phyloP scores from a whole-genome alignment of 2,113 vertebrate species.

The Varanus komodoensis region DNA sequence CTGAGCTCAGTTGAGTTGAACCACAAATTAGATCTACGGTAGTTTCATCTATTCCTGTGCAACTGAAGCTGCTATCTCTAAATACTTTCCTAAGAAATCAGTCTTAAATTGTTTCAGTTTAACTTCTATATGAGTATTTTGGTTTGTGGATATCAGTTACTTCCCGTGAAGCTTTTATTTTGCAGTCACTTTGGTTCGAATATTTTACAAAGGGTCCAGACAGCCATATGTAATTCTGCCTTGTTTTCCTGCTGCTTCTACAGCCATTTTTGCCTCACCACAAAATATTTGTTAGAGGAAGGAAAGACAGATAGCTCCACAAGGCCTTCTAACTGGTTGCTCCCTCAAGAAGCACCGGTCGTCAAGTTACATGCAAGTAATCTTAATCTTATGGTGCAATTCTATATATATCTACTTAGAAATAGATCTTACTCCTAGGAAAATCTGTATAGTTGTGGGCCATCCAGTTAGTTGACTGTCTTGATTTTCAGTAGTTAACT shows the following conservation, averaged over 20 bases:
- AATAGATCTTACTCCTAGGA: too few species aligned
- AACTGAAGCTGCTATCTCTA: background rate
- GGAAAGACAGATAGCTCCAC: background rate
- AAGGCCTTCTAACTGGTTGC: too few species aligned
- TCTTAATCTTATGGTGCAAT: too few species aligned
- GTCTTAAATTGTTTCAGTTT: background rate
- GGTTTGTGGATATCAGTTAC: background rate
- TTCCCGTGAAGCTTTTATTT: background rate
- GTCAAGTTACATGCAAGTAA: background rate
- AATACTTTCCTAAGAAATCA: background rate
- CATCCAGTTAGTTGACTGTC: background rate
- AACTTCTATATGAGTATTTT: background rate
- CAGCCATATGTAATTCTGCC: background rate
- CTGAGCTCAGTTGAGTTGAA: background rate
- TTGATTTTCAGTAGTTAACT: background rate
- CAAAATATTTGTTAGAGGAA: background rate
- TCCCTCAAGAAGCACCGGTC: background rate
- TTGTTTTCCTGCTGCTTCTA: background rate
- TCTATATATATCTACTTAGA: too few species aligned
- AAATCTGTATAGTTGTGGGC: background rate
- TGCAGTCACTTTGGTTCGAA: background rate
- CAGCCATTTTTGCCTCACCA: background rate
- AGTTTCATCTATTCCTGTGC: background rate
- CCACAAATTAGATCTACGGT: background rate
- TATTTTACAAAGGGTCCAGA: background rate